A percentile compares a stretch with the other conserved stretches of the same genome.
Conservation (phyloP, 2,888 invertebrate genomes). For the Eilema griseolum region DNA sequence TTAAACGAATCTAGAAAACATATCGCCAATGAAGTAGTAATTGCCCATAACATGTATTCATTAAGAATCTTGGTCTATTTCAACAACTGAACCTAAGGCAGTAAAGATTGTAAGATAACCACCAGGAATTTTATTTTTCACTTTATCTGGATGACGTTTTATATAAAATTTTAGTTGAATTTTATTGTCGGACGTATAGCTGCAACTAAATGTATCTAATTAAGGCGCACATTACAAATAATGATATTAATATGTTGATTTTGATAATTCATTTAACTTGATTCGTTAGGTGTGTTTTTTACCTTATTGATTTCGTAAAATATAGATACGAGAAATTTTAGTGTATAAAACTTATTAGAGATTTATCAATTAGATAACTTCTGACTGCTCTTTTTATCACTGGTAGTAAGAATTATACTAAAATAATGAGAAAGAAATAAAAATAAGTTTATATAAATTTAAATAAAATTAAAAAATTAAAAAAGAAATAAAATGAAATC, state of each 20-base stretch:
- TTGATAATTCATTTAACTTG: background rate
- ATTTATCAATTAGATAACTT: background rate
- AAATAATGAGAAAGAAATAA: background rate
- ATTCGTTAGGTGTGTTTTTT: background rate
- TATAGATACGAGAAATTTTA: background rate
- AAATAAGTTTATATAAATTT: no score
- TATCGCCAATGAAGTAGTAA: constrained; percentile 45
- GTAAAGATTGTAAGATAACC: constrained; percentile 42
- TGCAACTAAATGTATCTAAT: constrained; percentile 8
- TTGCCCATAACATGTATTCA: constrained; percentile 35
- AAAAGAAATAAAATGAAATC: no score
- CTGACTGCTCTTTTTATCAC: background rate
- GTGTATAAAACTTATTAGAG: background rate
- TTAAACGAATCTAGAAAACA: constrained; percentile 35
- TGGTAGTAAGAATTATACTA: background rate
- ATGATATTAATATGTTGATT: constrained; percentile 7
- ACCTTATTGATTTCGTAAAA: constrained; percentile 3
- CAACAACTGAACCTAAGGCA: constrained; percentile 30
- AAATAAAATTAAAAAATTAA: no score
- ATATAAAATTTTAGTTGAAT: constrained; percentile 18
- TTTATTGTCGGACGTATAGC: constrained; percentile 10
- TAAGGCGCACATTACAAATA: constrained; percentile 6
- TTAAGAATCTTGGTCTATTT: constrained; percentile 42
- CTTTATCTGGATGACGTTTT: background rate
- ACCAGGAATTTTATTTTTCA: constrained; percentile 23